Conservation (phyloP, 1,140 invertebrate genomes). For the Mamestra configurata region DNA sequence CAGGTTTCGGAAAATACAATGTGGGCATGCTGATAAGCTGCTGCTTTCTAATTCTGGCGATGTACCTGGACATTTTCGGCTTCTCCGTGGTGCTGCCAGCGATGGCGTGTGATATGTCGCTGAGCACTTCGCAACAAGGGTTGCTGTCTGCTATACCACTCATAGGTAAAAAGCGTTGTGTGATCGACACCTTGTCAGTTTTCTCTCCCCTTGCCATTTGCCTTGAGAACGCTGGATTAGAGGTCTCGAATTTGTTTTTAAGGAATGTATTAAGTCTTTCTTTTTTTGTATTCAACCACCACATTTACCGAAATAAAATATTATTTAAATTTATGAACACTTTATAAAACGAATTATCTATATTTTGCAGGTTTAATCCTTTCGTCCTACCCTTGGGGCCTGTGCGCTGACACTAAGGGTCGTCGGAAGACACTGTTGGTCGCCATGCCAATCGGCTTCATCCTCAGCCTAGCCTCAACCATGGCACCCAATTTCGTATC, state of each 20-base stretch:
- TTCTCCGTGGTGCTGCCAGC: slow-evolving; percentile 75
- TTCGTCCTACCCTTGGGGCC: slow-evolving; percentile 76
- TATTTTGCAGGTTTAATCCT: slow-evolving; percentile 70
- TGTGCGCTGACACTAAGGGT: slow-evolving; percentile 73
- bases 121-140: slow-evolving; percentile 69
- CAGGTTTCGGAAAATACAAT: slow-evolving; percentile 80
- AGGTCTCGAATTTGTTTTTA: no score
- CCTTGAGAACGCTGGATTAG: no score
- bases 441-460: slow-evolving; percentile 71
- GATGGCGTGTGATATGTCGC: slow-evolving; percentile 73
- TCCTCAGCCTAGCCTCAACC: slow-evolving; percentile 66
- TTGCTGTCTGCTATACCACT: slow-evolving; percentile 75
- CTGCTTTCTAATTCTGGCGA: slow-evolving; percentile 72
- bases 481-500: slow-evolving; percentile 66
- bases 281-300: no score
- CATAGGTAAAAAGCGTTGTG: slow-evolving; percentile 64
- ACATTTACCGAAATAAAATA: no score
- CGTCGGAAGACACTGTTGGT: slow-evolving; percentile 66
- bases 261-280: no score
- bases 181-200: background rate
- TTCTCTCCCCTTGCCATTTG: no score
- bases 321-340: no score
- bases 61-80: slow-evolving; percentile 81
- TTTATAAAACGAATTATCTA: no score
- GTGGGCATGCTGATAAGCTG: slow-evolving; percentile 66